Percentiles rank a stretch among this genome's conserved stretches.
Evolutionary conservation across 2,797 vertebrate species (phyloP).

Genomic region (Acridotheres tristis): DNA sequence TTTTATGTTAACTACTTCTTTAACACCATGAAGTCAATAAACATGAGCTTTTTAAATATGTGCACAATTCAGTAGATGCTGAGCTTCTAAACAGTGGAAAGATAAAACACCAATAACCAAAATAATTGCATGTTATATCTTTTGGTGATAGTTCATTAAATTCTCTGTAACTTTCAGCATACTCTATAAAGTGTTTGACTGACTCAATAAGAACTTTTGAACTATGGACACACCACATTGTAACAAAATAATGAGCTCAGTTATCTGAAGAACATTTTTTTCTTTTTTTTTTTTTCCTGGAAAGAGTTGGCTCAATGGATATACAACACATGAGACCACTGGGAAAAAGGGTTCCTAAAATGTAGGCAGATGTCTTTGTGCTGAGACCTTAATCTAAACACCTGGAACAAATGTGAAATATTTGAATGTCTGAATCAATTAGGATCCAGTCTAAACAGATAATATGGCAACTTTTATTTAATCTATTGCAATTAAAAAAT

Average conservation of each 20-base stretch:
- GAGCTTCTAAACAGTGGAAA: background rate
- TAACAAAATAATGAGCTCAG: background rate
- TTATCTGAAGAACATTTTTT: background rate
- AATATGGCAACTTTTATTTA: background rate
- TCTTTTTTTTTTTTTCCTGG: background rate
- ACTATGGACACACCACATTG: background rate
- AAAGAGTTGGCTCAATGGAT: background rate
- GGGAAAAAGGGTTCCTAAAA: background rate
- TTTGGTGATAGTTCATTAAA: slow-evolving; percentile 1
- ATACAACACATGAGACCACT: background rate
- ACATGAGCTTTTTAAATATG: background rate
- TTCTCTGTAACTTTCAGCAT: background rate
- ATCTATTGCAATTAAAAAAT: background rate
- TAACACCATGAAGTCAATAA: background rate
- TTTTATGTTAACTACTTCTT: background rate
- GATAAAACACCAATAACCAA: background rate
- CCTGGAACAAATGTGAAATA: background rate
- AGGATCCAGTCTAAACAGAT: background rate
- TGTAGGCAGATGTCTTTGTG: background rate
- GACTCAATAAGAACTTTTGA: background rate
- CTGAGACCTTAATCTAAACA: background rate
- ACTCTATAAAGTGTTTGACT: background rate
- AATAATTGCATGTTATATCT: background rate
- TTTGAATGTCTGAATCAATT: background rate
- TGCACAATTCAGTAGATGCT: background rate